A percentile compares a stretch with the other conserved stretches of the same genome.
Conservation (phyloP, 1,140 invertebrate genomes). For the Cylas formicarius region DNA sequence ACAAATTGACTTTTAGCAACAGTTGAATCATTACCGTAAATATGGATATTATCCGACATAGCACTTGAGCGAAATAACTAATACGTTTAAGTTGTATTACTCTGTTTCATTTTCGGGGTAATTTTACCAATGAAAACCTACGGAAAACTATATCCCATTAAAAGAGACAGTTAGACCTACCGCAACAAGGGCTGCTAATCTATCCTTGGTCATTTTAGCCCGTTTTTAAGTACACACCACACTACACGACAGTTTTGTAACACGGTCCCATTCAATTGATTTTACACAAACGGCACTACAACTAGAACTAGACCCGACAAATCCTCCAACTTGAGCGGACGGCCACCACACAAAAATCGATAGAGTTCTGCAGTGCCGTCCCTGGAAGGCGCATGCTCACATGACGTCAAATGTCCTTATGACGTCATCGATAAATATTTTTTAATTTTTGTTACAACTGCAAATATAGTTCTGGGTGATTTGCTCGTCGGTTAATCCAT, state of each 20-base stretch:
- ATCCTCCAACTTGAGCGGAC: constrained; percentile 19
- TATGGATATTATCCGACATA: too few species aligned
- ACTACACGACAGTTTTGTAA: constrained; percentile 53
- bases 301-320: constrained; percentile 46
- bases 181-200: constrained; percentile 92
- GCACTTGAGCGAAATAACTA: too few species aligned
- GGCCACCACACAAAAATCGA: constrained; percentile 54
- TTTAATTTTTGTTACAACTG: too few species aligned
- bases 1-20: constrained; percentile 23
- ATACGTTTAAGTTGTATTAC: too few species aligned
- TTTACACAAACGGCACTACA: constrained; percentile 67
- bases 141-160: neutral
- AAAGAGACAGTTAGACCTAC: constrained; percentile 48
- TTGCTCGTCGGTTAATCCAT: too few species aligned
- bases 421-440: constrained; percentile 28
- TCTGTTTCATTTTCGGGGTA: too few species aligned
- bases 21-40: too few species aligned
- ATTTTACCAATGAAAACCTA: neutral
- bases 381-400: constrained; percentile 47
- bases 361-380: constrained; percentile 57
- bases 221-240: constrained; percentile 53
- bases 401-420: constrained; percentile 32
- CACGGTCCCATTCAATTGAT: constrained; percentile 71
- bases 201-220: constrained; percentile 92
- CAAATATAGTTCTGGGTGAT: too few species aligned